These are phyloP conservation scores for Papilio machaon DNA, from an alignment of 1,140 invertebrate species.

Conservation along the genomic window DNA sequence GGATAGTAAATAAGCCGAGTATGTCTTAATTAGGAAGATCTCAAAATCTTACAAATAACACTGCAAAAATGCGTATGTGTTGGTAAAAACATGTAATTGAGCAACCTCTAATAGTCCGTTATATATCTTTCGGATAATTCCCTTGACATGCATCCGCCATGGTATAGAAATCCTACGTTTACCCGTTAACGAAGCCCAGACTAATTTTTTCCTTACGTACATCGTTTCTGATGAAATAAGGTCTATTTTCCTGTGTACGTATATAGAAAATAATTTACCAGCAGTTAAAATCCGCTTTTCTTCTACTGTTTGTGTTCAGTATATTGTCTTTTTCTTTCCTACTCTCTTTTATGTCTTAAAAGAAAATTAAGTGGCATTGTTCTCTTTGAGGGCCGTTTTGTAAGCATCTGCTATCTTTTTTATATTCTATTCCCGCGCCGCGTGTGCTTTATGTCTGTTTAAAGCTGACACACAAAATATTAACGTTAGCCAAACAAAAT, in stretches of 20 bases:
- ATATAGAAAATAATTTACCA: conserved; percentile 50
- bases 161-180: conserved; percentile 44
- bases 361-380: conserved; percentile 71
- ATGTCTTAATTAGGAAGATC: background rate
- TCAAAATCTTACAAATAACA: background rate
- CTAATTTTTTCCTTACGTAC: conserved; percentile 36
- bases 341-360: conserved; percentile 56
- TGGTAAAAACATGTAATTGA: background rate
- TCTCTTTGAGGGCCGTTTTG: conserved; percentile 58
- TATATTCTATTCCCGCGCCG: conserved; percentile 25
- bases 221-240: conserved; percentile 38
- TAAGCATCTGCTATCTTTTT: conserved; percentile 42
- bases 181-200: conserved; percentile 28
- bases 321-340: conserved; percentile 55
- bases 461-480: conserved; percentile 19
- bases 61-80: background rate
- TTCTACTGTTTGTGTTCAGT: conserved; percentile 52
- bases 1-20: too few relatives aligned
- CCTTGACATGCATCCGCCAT: conserved; percentile 53
- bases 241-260: conserved; percentile 40
- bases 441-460: conserved; percentile 34
- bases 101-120: conserved; percentile 47
- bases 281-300: conserved; percentile 59
- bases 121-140: conserved; percentile 47
- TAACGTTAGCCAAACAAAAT: background rate